Percentiles rank a stretch among this genome's conserved stretches.
Evolutionary conservation across 2,113 vertebrate genomes (phyloP).

Genomic region (Rhinolophus ferrumequinum): DNA sequence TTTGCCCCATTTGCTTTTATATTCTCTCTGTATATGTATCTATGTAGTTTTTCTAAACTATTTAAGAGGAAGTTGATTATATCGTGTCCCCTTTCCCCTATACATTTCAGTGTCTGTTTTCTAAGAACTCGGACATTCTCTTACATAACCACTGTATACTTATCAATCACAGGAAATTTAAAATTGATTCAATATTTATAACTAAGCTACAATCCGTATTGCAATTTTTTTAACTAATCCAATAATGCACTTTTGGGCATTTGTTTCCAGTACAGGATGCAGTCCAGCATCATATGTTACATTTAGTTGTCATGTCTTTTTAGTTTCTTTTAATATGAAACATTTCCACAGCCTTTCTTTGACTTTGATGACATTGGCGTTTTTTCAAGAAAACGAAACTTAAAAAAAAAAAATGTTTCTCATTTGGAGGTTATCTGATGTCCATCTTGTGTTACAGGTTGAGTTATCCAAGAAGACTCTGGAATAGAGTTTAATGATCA

Average conservation of each 20-base stretch:
- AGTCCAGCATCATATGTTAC: background rate
- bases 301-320: too few relatives aligned
- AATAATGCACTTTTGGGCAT: background rate
- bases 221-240: background rate
- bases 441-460: background rate
- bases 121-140: background rate
- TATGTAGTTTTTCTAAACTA: background rate
- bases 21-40: background rate
- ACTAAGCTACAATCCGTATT: background rate
- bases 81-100: background rate
- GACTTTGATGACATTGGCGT: background rate
- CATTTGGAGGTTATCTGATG: background rate
- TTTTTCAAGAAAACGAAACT: background rate
- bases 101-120: background rate
- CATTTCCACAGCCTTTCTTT: background rate
- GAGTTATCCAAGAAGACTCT: background rate
- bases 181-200: background rate
- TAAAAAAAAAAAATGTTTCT: background rate
- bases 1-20: background rate
- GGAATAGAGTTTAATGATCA: background rate
- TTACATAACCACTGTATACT: background rate
- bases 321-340: background rate
- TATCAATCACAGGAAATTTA: background rate
- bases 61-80: background rate
- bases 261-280: background rate